These are phyloP conservation scores for Lycocerus yunnanus DNA, from an alignment of 2,888 invertebrate species.

Conservation along the genomic window DNA sequence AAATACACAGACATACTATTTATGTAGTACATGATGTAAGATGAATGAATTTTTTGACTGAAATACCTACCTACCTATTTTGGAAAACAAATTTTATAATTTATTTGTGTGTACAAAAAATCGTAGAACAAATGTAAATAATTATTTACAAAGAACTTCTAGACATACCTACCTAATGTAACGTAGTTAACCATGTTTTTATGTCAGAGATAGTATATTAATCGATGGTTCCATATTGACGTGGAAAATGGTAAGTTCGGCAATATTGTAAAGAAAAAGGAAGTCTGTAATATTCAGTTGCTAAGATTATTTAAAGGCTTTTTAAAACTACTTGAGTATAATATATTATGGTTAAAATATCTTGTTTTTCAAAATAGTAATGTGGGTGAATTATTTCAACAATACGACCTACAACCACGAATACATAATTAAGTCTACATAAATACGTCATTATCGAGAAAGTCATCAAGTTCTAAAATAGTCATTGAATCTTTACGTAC, in stretches of 20 bases:
- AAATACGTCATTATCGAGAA: slow-evolving; percentile 8
- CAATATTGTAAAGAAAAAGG: neutral
- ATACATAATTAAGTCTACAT: slow-evolving; percentile 10
- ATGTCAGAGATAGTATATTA: too few species aligned
- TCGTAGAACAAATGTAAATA: too few species aligned
- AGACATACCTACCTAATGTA: too few species aligned
- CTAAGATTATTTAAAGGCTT: neutral
- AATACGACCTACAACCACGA: slow-evolving; percentile 21
- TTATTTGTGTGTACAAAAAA: too few species aligned
- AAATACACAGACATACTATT: too few species aligned
- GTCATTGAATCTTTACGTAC: slow-evolving; percentile 6
- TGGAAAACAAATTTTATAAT: too few species aligned
- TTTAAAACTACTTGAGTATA: neutral
- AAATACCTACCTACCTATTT: too few species aligned
- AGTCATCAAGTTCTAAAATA: slow-evolving; percentile 11
- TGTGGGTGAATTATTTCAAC: slow-evolving; percentile 19
- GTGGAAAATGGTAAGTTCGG: neutral
- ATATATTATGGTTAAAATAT: neutral
- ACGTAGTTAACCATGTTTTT: too few species aligned
- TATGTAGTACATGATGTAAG: too few species aligned
- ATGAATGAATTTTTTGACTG: too few species aligned
- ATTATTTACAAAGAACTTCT: too few species aligned
- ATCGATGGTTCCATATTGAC: too few species aligned
- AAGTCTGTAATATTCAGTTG: neutral
- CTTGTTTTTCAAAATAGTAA: slow-evolving; percentile 4